Evolutionary conservation across 2,113 vertebrate species (phyloP).

Genomic region (Thamnaconus septentrionalis): DNA sequence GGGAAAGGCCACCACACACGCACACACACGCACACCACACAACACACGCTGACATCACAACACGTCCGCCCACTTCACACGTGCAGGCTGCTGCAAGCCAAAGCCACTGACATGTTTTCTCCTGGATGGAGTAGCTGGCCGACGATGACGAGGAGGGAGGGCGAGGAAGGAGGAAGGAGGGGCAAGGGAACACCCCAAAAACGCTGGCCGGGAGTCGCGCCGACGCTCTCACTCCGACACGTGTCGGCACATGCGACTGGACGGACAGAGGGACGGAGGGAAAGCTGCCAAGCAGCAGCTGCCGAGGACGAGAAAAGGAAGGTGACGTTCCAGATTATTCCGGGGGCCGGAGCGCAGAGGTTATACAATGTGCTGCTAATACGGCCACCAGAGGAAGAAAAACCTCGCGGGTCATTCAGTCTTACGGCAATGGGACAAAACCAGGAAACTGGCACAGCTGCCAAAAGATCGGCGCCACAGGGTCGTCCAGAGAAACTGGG

Average conservation of each 20-base stretch:
- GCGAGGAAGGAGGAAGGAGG: not conserved
- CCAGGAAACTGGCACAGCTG: too few species aligned
- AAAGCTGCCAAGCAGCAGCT: not conserved
- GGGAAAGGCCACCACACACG: not conserved
- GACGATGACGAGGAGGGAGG: not conserved
- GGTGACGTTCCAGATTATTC: too few species aligned
- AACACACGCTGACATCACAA: slow-evolving; percentile 12
- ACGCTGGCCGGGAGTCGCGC: not conserved
- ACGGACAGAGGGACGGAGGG: not conserved
- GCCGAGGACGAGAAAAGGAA: not conserved
- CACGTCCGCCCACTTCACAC: slow-evolving; percentile 26
- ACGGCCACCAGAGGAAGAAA: too few species aligned
- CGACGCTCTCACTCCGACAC: not conserved
- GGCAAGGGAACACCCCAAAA: not conserved
- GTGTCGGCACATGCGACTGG: not conserved
- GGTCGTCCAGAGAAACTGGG: too few species aligned
- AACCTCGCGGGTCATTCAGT: too few species aligned
- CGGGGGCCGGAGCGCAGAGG: too few species aligned
- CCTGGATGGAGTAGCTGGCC: slow-evolving; percentile 8
- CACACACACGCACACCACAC: not conserved
- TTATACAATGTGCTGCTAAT: too few species aligned
- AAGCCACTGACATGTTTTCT: slow-evolving; percentile 42
- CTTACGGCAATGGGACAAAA: too few species aligned
- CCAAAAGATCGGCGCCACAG: too few species aligned
- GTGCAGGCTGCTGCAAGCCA: slow-evolving; percentile 40